Evolutionary conservation across 2,797 vertebrate genomes (phyloP), one percentile per base, ranked within the genome.

Genomic region (Neosalanx taihuensis): DNA sequence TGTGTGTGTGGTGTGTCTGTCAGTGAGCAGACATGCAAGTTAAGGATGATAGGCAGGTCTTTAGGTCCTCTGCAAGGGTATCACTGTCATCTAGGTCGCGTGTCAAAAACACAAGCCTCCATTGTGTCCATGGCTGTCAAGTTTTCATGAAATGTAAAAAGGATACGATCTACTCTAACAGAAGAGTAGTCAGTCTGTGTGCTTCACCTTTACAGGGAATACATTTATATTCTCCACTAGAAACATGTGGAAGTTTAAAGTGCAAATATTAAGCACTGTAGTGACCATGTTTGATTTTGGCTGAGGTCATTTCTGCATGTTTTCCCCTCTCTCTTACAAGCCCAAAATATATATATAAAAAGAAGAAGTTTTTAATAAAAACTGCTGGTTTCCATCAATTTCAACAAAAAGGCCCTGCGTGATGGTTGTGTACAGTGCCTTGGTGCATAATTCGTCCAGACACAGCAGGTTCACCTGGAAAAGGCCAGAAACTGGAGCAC

Each of bases 401-500:
- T 31, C 31, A 49, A 20, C 60, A 20, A 2, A 29, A 5, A 57
- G 5, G 0, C 64, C 29, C 46, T 7, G 23, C 5, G 15, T 17
- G 2, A 51, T 29, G 41, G 26, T 49, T 66, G 29, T 53, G 65
- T 49, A 53, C 29, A 46, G 46, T 51, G 60, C 61, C 41, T 31
- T 30, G 37, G 7, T n/a, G 20, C 30, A 20, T 31, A 35, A 64
- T 5, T 46, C 64, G 69, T 64, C 68, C 49, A 0, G 49, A 20
- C 18, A 23, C 37, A 12, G 64, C 20, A 72, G 12, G 68, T 81
- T 81, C 81, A 98, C 98, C 97, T 97, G 83, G 93, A 93, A 57
- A 97, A 94, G 3, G 96, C 95, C 31, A 98, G 91, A 70, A 99
- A 97, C 84, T 97, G 96, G 70, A 99, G 88, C 74, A 97, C 86